Evolutionary conservation across 2,797 vertebrate genomes (phyloP).

Genomic region (Mormyrus hasselquistii): DNA sequence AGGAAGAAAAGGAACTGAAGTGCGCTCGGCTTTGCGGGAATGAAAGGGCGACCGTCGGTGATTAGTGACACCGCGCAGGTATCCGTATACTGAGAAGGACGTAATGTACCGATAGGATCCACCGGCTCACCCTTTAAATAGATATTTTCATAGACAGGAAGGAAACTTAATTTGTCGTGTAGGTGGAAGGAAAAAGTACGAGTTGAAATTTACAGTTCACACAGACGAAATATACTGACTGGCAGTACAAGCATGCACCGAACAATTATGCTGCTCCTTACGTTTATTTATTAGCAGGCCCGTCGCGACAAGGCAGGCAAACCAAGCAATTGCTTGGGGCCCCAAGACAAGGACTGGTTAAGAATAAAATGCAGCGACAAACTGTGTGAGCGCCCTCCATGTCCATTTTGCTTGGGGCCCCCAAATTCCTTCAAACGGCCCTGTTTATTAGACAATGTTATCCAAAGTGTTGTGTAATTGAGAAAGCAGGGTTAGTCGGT

Average conservation of each 20-base stretch:
- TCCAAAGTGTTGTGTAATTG: background rate
- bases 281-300: background rate
- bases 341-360: no score
- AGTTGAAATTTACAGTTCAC: background rate
- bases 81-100: background rate
- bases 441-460: background rate
- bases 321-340: no score
- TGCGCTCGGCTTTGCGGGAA: background rate
- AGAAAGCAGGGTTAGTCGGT: background rate
- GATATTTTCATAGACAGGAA: background rate
- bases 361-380: no score
- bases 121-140: background rate
- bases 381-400: no score
- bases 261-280: background rate
- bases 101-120: background rate
- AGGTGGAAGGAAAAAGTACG: background rate
- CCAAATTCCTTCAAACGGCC: no score
- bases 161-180: background rate
- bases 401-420: no score
- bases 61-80: background rate
- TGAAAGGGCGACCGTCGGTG: background rate
- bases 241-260: background rate
- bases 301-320: no score
- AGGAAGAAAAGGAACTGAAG: background rate
- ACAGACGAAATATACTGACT: background rate